Base-by-base conservation (phyloP, 53 echinoderm and acorn worm species). In the Echinarachnius parma region DNA sequence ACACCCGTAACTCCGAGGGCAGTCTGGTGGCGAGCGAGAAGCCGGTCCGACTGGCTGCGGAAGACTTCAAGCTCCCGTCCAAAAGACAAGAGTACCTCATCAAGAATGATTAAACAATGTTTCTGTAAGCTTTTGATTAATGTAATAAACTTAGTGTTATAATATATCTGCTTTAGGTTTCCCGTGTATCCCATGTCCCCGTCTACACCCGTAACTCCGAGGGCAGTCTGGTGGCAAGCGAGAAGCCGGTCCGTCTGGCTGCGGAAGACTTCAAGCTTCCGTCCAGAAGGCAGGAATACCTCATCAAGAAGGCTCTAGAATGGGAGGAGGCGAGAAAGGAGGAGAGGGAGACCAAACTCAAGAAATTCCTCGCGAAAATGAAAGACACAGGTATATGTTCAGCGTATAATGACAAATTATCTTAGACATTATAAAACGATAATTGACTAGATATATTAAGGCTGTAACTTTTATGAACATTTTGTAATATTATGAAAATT, bases 201-300 rank as follows among this genome's bases (percentile, higher is more conserved):
- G 69, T 66, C 22, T 95, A 95, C 55, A 62, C 70, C n/a, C 81
- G 70, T 31, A 87, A 71, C 69, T 83, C 81, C 16, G 81, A 66
- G 16, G 95, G 95, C 9, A 91, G 91, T 42, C 78, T 84, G 49
- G 84, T 86, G 60, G 62, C 90, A n/a, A 95, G 91, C 39, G 91
- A 91, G 48, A 87, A 82, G 50, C 70, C 78, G 14, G 85, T 95
- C 30, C 81, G 78, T 44, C 90, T 85, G 3, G 88, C 90, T 8
- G 39, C 69, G 14, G 87, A 87, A 32, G 88, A 87, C 35, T 95
- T 81, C 80, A 84, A 82, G 66, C 76, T 95, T 21, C 96, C 90
- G 21, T 87, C 96, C 0, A 78, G 72, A 3, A 80, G 83, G 26
- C 77, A 83, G 46, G 77, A 83, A 34, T 94, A 94, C 60, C 48